Percentiles rank a stretch among this genome's conserved stretches.
These are phyloP conservation scores for Lycodopsis pacificus DNA, from an alignment of 2,797 vertebrate genomes.

Conservation along the genomic window DNA sequence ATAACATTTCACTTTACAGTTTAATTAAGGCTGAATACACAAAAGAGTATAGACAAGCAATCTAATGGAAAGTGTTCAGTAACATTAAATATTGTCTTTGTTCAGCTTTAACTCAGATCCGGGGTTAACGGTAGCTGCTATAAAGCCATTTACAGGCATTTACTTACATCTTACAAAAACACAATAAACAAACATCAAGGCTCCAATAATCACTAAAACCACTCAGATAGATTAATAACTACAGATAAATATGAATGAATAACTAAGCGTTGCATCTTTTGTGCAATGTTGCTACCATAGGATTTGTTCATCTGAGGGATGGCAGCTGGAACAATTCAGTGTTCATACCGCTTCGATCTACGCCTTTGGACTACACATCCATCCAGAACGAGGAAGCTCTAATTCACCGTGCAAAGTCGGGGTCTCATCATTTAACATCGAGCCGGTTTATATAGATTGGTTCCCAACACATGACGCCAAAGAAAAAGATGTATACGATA, in stretches of 20 bases:
- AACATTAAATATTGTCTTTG: conserved; percentile 6
- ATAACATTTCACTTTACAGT: conserved; percentile 29
- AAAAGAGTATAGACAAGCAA: conserved; percentile 27
- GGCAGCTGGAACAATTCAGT: background rate
- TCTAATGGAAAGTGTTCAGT: conserved; percentile 2
- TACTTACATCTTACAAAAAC: background rate
- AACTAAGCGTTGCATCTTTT: background rate
- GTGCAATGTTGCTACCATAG: background rate
- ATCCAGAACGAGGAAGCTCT: background rate
- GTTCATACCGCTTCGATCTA: background rate
- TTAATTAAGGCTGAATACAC: conserved; percentile 31
- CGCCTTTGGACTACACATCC: background rate
- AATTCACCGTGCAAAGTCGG: background rate
- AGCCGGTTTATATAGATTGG: background rate
- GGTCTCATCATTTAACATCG: background rate
- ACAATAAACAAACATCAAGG: background rate
- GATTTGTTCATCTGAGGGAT: background rate
- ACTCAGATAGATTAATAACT: background rate
- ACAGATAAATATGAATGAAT: background rate
- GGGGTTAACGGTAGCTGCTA: background rate
- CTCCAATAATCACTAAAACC: background rate
- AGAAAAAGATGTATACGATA: background rate
- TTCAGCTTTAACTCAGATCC: conserved; percentile 12
- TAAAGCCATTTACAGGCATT: background rate
- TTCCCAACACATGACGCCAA: background rate